A percentile compares a stretch with the other conserved stretches of the same genome.
These are phyloP conservation scores for Parelbella ahira DNA, from an alignment of 2,888 invertebrate species.

Conservation along the genomic window DNA sequence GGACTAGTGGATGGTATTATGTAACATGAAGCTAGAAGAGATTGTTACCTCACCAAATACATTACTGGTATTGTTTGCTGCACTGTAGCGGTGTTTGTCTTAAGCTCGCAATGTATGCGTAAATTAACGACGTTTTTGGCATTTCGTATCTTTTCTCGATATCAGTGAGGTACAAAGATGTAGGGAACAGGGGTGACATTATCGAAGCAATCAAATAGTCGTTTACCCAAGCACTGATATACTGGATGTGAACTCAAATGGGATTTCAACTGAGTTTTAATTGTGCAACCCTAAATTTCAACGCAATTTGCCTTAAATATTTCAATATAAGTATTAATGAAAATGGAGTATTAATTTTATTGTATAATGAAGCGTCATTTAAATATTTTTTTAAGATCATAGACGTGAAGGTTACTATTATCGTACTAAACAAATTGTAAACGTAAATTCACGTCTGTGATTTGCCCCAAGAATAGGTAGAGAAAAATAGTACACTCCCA, in stretches of 20 bases:
- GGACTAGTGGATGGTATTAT: conserved; percentile 19
- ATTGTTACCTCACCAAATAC: not conserved
- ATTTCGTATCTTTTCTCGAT: conserved; percentile 1
- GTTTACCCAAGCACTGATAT: conserved; percentile 35
- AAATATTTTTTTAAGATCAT: no score
- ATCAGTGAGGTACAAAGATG: conserved; percentile 17
- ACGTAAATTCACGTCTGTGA: no score
- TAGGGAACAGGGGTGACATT: conserved; percentile 39
- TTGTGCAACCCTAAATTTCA: conserved; percentile 18
- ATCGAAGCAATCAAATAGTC: conserved; percentile 57
- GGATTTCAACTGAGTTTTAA: conserved; percentile 25
- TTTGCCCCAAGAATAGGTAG: no score
- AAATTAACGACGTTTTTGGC: not conserved
- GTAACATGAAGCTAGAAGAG: conserved; percentile 1
- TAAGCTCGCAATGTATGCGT: conserved; percentile 9
- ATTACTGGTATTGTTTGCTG: conserved; percentile 5
- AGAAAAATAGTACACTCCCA: no score
- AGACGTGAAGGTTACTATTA: no score
- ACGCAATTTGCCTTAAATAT: conserved; percentile 7
- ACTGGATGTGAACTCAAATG: conserved; percentile 23
- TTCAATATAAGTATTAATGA: not conserved
- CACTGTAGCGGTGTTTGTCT: not conserved
- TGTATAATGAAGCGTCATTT: no score
- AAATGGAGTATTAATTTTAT: no score
- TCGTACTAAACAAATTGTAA: no score